Evolutionary conservation across 1,140 invertebrate genomes (phyloP).

Genomic region (Scaptomyza graminum): DNA sequence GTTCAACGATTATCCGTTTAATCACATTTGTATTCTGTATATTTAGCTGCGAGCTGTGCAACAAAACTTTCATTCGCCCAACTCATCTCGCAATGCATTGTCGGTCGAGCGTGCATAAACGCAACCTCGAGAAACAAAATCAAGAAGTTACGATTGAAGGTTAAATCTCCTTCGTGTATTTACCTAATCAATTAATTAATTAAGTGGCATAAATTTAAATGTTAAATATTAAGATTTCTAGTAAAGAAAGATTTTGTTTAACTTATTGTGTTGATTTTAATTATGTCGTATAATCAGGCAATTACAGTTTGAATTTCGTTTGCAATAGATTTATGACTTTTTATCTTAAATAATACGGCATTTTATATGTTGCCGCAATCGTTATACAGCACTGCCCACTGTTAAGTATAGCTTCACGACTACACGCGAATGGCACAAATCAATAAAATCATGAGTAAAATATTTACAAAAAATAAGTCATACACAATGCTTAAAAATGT

Average conservation of each 20-base stretch:
- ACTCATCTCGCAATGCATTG: constrained; percentile 43
- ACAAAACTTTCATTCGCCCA: constrained; percentile 37
- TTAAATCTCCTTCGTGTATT: constrained; percentile 12
- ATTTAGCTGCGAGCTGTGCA: constrained; percentile 39
- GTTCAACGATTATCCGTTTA: neutral
- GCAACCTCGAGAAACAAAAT: constrained; percentile 45
- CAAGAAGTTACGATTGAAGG: neutral
- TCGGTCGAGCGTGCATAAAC: constrained; percentile 39
- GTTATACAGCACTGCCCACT: constrained; percentile 15
- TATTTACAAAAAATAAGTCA: constrained; percentile 1
- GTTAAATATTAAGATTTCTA: no score
- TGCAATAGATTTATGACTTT: no score
- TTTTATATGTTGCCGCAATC: no score
- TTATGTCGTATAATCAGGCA: no score
- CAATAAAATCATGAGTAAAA: neutral
- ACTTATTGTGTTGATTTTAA: no score
- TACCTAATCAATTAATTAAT: no score
- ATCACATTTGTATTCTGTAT: neutral
- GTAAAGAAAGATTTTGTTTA: no score
- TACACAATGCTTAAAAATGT: constrained; percentile 39
- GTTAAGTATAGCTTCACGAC: neutral
- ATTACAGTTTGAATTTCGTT: no score
- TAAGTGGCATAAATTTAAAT: no score
- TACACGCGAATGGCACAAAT: constrained; percentile 24
- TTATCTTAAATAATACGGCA: no score